A percentile compares a stretch with the other conserved stretches of the same genome.
These are phyloP conservation scores for Neolamprologus sp. DNA, from an alignment of 2,113 vertebrate genomes.

Conservation along the genomic window DNA sequence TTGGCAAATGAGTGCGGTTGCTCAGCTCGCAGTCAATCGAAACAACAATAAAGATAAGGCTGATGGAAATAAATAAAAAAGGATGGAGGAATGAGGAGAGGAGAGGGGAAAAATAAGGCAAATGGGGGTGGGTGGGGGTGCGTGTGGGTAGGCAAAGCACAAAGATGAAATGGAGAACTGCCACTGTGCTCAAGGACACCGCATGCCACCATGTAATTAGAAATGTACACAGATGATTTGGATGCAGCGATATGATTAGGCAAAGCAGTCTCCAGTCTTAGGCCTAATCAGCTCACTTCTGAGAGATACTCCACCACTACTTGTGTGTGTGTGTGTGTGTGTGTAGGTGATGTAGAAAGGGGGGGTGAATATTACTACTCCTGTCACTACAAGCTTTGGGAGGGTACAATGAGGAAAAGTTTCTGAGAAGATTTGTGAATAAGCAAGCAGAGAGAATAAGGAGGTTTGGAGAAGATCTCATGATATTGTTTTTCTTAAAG, in stretches of 20 bases:
- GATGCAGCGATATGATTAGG: slow-evolving; percentile 74
- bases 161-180: slow-evolving; percentile 73
- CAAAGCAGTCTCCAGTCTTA: slow-evolving; percentile 68
- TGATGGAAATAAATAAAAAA: slow-evolving; percentile 64
- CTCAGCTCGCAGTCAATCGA: slow-evolving; percentile 51
- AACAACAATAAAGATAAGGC: slow-evolving; percentile 65
- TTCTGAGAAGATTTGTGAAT: neutral
- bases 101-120: neutral
- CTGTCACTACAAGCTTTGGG: neutral
- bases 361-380: neutral
- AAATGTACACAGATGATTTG: slow-evolving; percentile 79
- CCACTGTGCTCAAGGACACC: slow-evolving; percentile 74
- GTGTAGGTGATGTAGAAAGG: neutral
- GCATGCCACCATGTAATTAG: slow-evolving; percentile 73
- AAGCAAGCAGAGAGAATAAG: neutral
- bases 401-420: neutral
- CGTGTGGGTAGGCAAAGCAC: slow-evolving; percentile 1
- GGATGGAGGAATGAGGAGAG: neutral
- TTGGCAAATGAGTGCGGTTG: slow-evolving; percentile 59
- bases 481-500: neutral
- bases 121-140: neutral
- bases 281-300: slow-evolving; percentile 76
- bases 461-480: neutral
- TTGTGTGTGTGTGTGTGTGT: slow-evolving; percentile 15
- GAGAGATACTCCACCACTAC: slow-evolving; percentile 60